Conservation (phyloP, 1,140 invertebrate genomes). For the Acromyrmex charruanus region DNA sequence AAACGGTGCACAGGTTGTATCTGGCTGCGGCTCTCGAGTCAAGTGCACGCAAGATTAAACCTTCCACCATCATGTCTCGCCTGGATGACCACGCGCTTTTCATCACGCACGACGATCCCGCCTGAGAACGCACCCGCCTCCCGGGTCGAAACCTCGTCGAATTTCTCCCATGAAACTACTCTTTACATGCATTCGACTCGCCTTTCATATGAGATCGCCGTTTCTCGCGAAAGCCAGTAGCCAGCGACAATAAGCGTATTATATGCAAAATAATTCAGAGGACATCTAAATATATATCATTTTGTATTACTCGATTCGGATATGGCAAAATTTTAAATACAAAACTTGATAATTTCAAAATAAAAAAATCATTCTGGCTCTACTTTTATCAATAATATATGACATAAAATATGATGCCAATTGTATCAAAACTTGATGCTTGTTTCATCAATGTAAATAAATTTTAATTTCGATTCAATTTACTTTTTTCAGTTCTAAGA, state of each 20-base stretch:
- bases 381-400: too few relatives aligned
- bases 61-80: slow-evolving; percentile 50
- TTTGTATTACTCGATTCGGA: too few relatives aligned
- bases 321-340: neutral
- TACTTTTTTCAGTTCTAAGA: too few relatives aligned
- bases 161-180: slow-evolving; percentile 47
- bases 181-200: slow-evolving; percentile 9
- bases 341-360: neutral
- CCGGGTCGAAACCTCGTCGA: slow-evolving; percentile 25
- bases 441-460: too few relatives aligned
- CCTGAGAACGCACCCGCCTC: slow-evolving; percentile 60
- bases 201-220: slow-evolving; percentile 18
- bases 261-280: neutral
- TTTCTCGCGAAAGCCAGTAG: slow-evolving; percentile 10
- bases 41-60: slow-evolving; percentile 79
- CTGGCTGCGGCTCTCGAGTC: slow-evolving; percentile 74
- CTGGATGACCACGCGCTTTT: slow-evolving; percentile 35
- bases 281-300: neutral
- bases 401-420: neutral
- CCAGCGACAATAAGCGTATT: neutral
- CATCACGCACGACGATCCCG: slow-evolving; percentile 30
- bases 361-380: neutral
- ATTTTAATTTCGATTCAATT: too few relatives aligned
- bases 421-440: neutral
- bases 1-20: slow-evolving; percentile 82